Percentiles rank a stretch among this genome's conserved stretches.
Conservation (phyloP, 1,140 invertebrate species). For the Elysia chlorotica region DNA sequence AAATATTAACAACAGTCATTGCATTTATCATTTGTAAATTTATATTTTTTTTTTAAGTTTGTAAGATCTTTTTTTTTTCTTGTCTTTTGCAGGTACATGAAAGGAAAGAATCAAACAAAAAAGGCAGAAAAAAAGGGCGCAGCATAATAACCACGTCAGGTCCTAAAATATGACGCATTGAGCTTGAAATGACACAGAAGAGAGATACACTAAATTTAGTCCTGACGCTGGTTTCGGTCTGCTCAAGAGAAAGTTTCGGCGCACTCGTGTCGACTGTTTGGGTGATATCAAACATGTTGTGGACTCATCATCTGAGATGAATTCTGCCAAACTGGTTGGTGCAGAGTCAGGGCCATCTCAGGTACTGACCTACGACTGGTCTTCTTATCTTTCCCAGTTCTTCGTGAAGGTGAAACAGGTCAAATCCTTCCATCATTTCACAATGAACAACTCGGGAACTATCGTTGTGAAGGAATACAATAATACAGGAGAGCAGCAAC, state of each 20-base stretch:
- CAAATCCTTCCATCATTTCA: neutral
- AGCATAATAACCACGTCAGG: too few species aligned
- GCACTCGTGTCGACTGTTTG: neutral
- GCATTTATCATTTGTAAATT: too few species aligned
- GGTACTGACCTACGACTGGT: neutral
- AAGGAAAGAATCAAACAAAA: too few species aligned
- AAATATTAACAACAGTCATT: too few species aligned
- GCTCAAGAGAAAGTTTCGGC: neutral
- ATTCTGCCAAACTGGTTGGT: neutral
- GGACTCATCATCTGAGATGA: neutral
- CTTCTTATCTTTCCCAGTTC: neutral
- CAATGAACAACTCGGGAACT: neutral
- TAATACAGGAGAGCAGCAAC: neutral
- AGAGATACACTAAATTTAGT: neutral
- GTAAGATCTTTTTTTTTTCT: too few species aligned
- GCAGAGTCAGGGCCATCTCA: neutral
- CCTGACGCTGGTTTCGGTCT: neutral
- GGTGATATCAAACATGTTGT: neutral
- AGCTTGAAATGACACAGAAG: too few species aligned
- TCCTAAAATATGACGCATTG: too few species aligned
- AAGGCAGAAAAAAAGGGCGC: too few species aligned
- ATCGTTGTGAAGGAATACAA: neutral
- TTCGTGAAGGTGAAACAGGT: neutral
- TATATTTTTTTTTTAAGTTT: too few species aligned
- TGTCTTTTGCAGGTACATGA: too few species aligned